Percentiles rank a stretch among this genome's conserved stretches.
Conservation (phyloP, 1,140 invertebrate species). For the Pinna nobilis region DNA sequence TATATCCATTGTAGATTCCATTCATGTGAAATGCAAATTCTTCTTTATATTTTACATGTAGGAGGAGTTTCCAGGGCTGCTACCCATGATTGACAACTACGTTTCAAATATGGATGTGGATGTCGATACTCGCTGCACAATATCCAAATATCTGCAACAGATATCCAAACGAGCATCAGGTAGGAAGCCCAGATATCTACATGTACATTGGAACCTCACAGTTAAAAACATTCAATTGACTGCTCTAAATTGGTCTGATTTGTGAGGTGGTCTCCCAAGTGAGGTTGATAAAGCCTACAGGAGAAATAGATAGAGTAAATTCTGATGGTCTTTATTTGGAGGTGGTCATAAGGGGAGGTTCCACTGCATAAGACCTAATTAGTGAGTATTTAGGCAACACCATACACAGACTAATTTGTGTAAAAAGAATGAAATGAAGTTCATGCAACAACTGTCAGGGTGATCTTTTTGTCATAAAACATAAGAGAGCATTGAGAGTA, state of each 20-base stretch:
- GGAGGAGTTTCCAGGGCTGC: constrained; percentile 92
- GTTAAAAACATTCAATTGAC: neutral
- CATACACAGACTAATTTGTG: too few relatives aligned
- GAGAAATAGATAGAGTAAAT: too few relatives aligned
- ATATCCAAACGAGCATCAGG: constrained; percentile 93
- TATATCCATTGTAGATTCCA: too few relatives aligned
- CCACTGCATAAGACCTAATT: too few relatives aligned
- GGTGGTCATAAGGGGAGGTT: too few relatives aligned
- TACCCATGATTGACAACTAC: constrained; percentile 95
- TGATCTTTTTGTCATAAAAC: too few relatives aligned
- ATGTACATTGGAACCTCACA: neutral
- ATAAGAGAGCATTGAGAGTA: too few relatives aligned
- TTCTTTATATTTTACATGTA: constrained; percentile 24
- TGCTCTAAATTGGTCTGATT: too few relatives aligned
- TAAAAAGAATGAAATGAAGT: too few relatives aligned
- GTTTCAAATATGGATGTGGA: constrained; percentile 61
- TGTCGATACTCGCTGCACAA: constrained; percentile 86
- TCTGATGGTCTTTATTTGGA: too few relatives aligned
- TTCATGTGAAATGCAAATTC: neutral
- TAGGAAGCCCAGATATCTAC: constrained; percentile 70
- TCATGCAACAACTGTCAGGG: too few relatives aligned
- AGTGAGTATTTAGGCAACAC: too few relatives aligned
- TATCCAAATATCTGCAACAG: constrained; percentile 96
- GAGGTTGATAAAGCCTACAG: neutral
- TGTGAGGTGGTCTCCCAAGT: neutral